Base-by-base conservation (phyloP, 2,113 vertebrate species). In the Urocitellus parryii region DNA sequence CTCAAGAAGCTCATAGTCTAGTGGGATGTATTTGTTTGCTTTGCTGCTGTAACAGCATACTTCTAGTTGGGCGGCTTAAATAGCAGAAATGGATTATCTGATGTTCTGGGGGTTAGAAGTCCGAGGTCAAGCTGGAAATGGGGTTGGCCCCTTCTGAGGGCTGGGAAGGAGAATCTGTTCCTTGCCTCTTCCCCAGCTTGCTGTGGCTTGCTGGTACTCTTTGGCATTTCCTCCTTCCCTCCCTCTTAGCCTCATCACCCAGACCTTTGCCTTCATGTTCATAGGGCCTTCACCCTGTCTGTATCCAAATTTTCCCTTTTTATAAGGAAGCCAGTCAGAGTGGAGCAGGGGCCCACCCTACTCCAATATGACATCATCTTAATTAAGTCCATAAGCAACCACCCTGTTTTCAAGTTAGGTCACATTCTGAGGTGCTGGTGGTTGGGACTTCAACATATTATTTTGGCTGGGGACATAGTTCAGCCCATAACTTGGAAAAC, bases 331-430 rank as follows among this genome's bases (percentile, higher is more conserved):
- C 76, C 39, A 32, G 48, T 94, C 53, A 17, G 67, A 18, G 45
- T 63, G 58, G 34, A 42, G 58, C 22, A 61, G 67, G 58, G n/a
- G 51, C 76, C 77, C 56, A 63, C 51, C 83, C 72, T 42, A 51
- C 25, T 51, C 84, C 53, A 32, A 32, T 22, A 13, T 83, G 79
- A 82, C 42, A 51, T 95, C 85, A 79, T 86, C 58, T 25, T 79
- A 65, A 79, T 73, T 74, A 88, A 89, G 79, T 63, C 87, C 77
- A 9, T 61, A 65, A 29, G 51, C 72, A 72, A 29, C 4, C 27
- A 29, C 68, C n/a, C 45, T 65, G 4, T 73, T 94, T 89, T 81
- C 68, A 73, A 63, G 81, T 39, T 48, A 96, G 86, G 48, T 82
- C 86, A 48, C 48, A 34, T 93, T 79, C n/a, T 34, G 78, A 95